Evolutionary conservation across 2,113 vertebrate genomes (phyloP).

Genomic region (Procavia capensis): DNA sequence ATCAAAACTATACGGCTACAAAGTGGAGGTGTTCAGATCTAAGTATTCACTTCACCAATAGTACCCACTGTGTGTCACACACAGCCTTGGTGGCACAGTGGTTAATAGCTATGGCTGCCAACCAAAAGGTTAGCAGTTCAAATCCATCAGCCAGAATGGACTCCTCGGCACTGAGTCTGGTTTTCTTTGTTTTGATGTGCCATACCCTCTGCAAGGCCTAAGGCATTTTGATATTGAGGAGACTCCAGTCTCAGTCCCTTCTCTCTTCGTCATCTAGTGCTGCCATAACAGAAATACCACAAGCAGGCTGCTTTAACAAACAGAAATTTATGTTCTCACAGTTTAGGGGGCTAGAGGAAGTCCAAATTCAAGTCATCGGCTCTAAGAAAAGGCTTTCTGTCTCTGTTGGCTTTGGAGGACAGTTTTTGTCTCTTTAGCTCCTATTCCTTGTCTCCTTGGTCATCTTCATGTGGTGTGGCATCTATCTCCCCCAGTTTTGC

Average conservation of each 20-base stretch:
- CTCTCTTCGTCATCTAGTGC: neutral
- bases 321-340: neutral
- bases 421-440: neutral
- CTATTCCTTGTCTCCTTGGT: neutral
- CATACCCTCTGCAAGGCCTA: neutral
- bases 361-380: neutral
- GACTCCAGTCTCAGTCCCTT: neutral
- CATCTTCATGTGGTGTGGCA: neutral
- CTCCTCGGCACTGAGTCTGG: too few relatives aligned
- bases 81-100: too few relatives aligned
- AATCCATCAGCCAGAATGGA: too few relatives aligned
- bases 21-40: neutral
- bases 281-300: neutral
- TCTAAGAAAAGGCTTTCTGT: neutral
- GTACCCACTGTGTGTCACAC: rapidly evolving
- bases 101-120: too few relatives aligned
- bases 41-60: neutral
- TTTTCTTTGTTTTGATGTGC: neutral
- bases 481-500: neutral
- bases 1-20: neutral
- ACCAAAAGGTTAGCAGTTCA: too few relatives aligned
- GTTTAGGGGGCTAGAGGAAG: neutral
- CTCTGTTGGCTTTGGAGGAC: neutral
- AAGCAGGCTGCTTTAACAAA: neutral
- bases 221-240: neutral